phyloP scores from a whole-genome alignment of 2,888 invertebrate species.

The Diabrotica balteata region DNA sequence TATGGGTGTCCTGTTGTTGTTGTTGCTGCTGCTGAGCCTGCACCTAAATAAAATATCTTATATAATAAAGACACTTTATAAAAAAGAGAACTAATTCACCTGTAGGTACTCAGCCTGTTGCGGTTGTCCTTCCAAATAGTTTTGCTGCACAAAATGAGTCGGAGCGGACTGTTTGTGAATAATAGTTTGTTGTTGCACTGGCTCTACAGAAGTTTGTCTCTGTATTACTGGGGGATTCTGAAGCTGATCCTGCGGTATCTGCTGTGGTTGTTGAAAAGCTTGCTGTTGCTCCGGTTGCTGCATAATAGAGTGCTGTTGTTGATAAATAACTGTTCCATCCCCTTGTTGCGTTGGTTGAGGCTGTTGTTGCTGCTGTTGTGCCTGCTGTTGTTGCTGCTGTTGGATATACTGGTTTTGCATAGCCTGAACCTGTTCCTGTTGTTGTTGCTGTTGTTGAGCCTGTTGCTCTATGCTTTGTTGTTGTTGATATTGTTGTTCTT shows the following conservation, averaged over 20 bases:
- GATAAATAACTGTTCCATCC: constrained; percentile 25
- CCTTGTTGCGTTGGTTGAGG: constrained; percentile 34
- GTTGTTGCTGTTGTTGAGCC: constrained; percentile 33
- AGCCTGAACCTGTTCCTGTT: constrained; percentile 37
- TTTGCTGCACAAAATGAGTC: constrained; percentile 53
- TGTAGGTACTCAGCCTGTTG: constrained; percentile 55
- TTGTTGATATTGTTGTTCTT: constrained; percentile 38
- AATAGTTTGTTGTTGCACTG: constrained; percentile 53
- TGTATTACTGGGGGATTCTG: constrained; percentile 45
- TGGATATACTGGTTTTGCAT: constrained; percentile 42
- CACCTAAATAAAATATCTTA: not conserved
- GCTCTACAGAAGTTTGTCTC: constrained; percentile 48
- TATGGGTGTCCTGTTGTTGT: constrained; percentile 50
- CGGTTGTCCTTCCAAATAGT: constrained; percentile 55
- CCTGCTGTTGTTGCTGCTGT: constrained; percentile 34
- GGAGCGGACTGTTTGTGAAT: constrained; percentile 52
- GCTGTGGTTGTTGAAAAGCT: constrained; percentile 22
- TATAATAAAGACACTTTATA: not conserved
- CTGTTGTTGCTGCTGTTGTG: constrained; percentile 37
- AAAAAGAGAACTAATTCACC: constrained; percentile 21
- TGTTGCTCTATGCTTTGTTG: constrained; percentile 37
- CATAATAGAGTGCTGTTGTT: constrained; percentile 28
- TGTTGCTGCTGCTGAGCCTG: constrained; percentile 8
- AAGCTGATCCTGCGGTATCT: constrained; percentile 56
- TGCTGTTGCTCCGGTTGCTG: constrained; percentile 23